Evolutionary conservation across 2,797 vertebrate species (phyloP).

Genomic region (Acrossocheilus fasciatus): DNA sequence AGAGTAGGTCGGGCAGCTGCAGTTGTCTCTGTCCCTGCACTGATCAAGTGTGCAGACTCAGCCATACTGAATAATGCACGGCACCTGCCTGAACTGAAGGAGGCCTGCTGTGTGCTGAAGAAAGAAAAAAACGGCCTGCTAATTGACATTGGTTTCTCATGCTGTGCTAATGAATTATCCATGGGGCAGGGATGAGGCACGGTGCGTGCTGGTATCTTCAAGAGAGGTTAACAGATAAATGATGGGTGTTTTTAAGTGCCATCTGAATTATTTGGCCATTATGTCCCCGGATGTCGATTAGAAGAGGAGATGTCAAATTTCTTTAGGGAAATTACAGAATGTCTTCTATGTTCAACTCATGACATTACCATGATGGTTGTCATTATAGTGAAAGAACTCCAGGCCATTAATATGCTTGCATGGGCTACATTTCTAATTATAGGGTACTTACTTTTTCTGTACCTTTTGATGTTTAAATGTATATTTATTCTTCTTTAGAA

Average conservation of each 20-base stretch:
- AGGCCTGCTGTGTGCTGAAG: conserved; percentile 66
- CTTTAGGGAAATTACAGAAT: neutral
- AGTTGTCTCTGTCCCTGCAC: conserved; percentile 50
- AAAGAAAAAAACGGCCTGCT: conserved; percentile 69
- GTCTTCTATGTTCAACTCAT: conserved; percentile 4
- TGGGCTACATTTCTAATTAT: neutral
- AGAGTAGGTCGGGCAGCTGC: conserved; percentile 44
- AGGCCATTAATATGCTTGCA: neutral
- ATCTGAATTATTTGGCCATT: conserved; percentile 21
- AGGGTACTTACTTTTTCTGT: neutral
- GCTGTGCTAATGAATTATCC: conserved; percentile 76
- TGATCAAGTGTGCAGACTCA: conserved; percentile 63
- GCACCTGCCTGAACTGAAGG: conserved; percentile 52
- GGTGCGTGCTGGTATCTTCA: conserved; percentile 10
- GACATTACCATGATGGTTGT: neutral
- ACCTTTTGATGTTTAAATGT: neutral
- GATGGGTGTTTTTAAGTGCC: conserved; percentile 19
- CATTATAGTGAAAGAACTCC: neutral
- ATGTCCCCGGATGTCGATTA: neutral
- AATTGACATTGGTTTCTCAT: conserved; percentile 78
- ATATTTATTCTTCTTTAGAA: neutral
- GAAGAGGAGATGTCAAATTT: conserved; percentile 15
- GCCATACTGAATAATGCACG: conserved; percentile 73
- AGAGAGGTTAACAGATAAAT: conserved; percentile 55
- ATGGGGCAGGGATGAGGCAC: conserved; percentile 59